Evolutionary conservation across 2,113 vertebrate species (phyloP).

Genomic region (Gobiocypris rarus): DNA sequence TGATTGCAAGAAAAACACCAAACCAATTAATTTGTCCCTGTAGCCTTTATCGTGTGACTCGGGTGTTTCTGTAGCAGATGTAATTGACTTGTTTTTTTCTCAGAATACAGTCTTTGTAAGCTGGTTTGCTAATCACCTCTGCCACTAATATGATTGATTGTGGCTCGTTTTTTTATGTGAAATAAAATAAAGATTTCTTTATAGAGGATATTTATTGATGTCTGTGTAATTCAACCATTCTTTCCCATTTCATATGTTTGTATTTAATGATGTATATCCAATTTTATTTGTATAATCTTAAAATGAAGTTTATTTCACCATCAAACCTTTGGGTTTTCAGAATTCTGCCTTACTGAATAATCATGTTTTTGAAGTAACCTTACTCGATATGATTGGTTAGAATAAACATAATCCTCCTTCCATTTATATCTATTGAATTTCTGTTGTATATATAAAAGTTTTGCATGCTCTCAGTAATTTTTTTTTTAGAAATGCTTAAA

Average conservation of each 20-base stretch:
- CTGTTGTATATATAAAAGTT: background rate
- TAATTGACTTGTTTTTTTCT: background rate
- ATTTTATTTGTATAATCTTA: background rate
- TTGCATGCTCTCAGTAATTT: background rate
- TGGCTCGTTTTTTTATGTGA: conserved; percentile 9
- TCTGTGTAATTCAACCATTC: background rate
- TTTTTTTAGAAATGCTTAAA: background rate
- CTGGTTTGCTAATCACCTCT: conserved; percentile 4
- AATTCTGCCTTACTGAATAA: background rate
- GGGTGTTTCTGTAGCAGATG: background rate
- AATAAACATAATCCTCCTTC: background rate
- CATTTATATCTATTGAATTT: background rate
- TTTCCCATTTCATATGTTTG: background rate
- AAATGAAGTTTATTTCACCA: background rate
- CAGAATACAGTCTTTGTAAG: background rate
- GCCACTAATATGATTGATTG: background rate
- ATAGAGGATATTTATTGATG: background rate
- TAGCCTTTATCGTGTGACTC: background rate
- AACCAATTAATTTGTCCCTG: too few species aligned
- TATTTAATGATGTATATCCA: background rate
- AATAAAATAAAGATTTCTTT: conserved; percentile 29
- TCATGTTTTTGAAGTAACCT: background rate
- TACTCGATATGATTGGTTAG: conserved; percentile 1
- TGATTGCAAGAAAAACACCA: background rate
- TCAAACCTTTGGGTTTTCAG: background rate